Conservation (phyloP, 2,113 vertebrate species). For the Natator depressus region DNA sequence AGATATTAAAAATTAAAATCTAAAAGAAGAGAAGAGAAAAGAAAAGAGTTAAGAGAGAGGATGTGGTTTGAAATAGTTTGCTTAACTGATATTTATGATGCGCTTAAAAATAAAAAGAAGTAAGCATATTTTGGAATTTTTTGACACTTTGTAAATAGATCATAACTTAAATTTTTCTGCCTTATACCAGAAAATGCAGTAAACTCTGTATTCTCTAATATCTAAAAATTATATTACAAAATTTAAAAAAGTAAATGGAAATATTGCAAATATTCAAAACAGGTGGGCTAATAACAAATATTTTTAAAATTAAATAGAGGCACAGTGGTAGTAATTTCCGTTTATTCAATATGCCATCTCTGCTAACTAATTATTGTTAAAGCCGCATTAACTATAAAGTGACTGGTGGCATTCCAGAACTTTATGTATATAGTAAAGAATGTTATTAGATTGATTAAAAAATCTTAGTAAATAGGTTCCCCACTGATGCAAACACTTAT, state of each 20-base stretch:
- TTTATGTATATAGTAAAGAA: neutral
- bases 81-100: neutral
- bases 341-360: neutral
- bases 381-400: neutral
- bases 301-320: neutral
- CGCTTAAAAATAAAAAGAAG: neutral
- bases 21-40: neutral
- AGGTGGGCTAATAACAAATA: neutral
- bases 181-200: neutral
- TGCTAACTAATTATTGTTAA: neutral
- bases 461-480: neutral
- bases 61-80: neutral
- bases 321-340: neutral
- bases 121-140: neutral
- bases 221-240: neutral
- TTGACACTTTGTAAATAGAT: neutral
- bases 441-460: neutral
- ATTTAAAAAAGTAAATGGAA: neutral
- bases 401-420: neutral
- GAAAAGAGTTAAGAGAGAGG: neutral
- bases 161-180: neutral
- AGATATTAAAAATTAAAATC: neutral
- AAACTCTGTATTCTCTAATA: neutral
- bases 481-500: neutral
- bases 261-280: neutral